Evolutionary conservation across 2,888 invertebrate species (phyloP), one percentile per base, ranked within the genome.

Genomic region (Agrochola lota): DNA sequence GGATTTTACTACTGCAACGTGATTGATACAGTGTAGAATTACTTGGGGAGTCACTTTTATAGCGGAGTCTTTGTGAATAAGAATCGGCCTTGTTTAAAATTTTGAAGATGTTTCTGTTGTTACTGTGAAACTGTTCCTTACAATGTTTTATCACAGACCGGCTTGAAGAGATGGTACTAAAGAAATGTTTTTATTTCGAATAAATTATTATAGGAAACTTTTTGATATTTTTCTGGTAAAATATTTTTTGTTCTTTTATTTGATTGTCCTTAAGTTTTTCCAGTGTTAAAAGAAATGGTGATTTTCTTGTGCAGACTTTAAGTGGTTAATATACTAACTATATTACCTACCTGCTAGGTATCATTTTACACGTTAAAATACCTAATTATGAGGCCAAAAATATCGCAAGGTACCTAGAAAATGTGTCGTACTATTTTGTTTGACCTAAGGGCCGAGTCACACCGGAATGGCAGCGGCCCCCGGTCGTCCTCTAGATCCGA

Each of bases 1-100:
- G 86, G 87, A 89, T 91, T 92, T 92, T 93, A 92, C 90, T 90
- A 89, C 90, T 89, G 90, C 88, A 91, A 93, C 92, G 92, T 92
- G 92, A 93, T 93, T 93, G 93, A 93, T 91, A 90, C 90, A 89
- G 89, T 88, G 89, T 87, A 81, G 88, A 87, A 91, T 90, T 90
- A 90, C 90, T 90, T 75, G 81, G 85, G 80, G 85, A 83, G 84
- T 85, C 83, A 85, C 81, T 90, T 90, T 90, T 90, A 91, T 88
- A 83, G 87, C 81, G 40, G 71, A 74, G 84, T 86, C 88, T 85
- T 82, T 86, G 83, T 87, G 91, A 90, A 91, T 89, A 85, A 86
- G 81, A 90, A 90, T 87, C 83, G 81, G 80, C 80, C 80, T 90
- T 90, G 85, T 90, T 88, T 88, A 84, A 90, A 88, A 87, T 90